Percentiles rank a stretch among this genome's conserved stretches.
Evolutionary conservation across 2,888 invertebrate genomes (phyloP).

Genomic region (Amiota mariae): DNA sequence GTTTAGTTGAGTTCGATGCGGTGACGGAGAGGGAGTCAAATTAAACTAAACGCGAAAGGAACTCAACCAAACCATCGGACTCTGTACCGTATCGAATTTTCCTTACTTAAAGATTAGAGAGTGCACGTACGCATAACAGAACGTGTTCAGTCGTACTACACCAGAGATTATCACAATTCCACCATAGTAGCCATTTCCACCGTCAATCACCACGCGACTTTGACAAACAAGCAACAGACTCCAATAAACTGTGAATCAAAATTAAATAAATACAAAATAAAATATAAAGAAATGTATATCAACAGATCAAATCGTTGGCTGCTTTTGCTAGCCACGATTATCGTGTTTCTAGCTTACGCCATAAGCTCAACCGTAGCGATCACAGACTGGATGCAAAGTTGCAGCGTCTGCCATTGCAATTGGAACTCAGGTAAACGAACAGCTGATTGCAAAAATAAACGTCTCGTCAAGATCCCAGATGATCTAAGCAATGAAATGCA

Average conservation of each 20-base stretch:
- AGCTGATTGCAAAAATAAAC: conserved; percentile 83
- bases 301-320: conserved; percentile 17
- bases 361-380: conserved; percentile 51
- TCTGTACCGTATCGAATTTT: too few relatives aligned
- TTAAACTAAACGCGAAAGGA: not conserved
- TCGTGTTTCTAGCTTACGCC: conserved; percentile 37
- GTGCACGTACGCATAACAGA: conserved; percentile 17
- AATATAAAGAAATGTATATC: conserved; percentile 12
- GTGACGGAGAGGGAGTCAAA: not conserved
- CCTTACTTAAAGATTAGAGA: conserved; percentile 7
- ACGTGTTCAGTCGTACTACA: conserved; percentile 21
- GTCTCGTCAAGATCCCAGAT: conserved; percentile 81
- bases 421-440: conserved; percentile 90
- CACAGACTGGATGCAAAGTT: conserved; percentile 71
- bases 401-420: conserved; percentile 82
- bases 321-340: conserved; percentile 24
- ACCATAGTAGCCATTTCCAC: not conserved
- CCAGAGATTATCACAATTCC: not conserved
- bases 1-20: not conserved
- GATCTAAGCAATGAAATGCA: conserved; percentile 83
- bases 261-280: not conserved
- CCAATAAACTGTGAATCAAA: not conserved
- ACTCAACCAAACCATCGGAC: too few relatives aligned
- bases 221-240: not conserved
- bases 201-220: not conserved